A percentile compares a stretch with the other conserved stretches of the same genome.
phyloP scores from a whole-genome alignment of 1,140 invertebrate genomes.

The Euschistus heros region DNA sequence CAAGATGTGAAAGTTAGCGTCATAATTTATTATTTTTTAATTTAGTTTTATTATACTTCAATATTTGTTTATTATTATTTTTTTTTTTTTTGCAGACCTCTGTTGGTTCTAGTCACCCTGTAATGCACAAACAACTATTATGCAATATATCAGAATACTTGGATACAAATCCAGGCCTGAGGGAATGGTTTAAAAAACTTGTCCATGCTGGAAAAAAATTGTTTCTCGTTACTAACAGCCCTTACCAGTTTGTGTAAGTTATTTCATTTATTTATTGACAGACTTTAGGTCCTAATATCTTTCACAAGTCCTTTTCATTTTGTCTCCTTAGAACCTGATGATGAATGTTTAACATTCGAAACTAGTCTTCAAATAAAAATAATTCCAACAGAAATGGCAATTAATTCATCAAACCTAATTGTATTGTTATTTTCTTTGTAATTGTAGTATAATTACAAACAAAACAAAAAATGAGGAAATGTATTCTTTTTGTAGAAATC shows the following conservation, averaged over 20 bases:
- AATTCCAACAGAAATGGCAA: too few species aligned
- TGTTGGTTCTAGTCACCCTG: conserved; percentile 76
- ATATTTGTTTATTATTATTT: not conserved
- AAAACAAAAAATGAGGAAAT: too few species aligned
- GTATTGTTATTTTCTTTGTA: too few species aligned
- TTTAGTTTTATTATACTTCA: conserved; percentile 17
- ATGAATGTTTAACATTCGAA: too few species aligned
- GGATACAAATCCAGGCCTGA: conserved; percentile 62
- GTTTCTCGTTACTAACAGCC: conserved; percentile 94
- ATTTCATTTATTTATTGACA: not conserved
- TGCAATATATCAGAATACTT: conserved; percentile 70
- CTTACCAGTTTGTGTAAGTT: conserved; percentile 92
- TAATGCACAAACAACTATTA: conserved; percentile 80
- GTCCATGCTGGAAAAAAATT: conserved; percentile 69
- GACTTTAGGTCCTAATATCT: too few species aligned
- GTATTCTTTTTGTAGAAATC: conserved; percentile 52
- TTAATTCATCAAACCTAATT: too few species aligned
- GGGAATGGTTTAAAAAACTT: conserved; percentile 65
- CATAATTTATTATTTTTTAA: conserved; percentile 16
- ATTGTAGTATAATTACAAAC: too few species aligned
- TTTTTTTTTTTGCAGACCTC: conserved; percentile 55
- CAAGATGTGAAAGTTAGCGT: conserved; percentile 76
- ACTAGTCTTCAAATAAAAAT: too few species aligned
- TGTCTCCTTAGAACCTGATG: too few species aligned
- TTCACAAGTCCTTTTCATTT: too few species aligned